Base-by-base conservation (phyloP, 1,140 invertebrate genomes). In the Calephelis nemesis region DNA sequence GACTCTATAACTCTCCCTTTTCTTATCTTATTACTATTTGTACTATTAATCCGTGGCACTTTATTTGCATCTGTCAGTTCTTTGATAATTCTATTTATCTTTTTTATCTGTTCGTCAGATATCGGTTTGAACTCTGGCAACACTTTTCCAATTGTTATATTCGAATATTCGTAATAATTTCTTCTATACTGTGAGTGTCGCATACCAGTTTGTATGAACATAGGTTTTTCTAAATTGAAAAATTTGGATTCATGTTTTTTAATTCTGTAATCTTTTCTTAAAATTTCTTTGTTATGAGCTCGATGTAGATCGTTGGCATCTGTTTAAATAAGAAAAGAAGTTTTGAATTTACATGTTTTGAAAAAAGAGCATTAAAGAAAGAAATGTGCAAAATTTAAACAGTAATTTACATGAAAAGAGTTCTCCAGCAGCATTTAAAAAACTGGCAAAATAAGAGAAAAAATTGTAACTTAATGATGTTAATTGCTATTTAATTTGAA, bases 261-360 rank as follows among this genome's bases (percentile, higher is more conserved):
- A 68, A 67, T 58, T 67, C 49, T 74, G 60, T 63, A 73, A 67
- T 73, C 73, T 45, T 68, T 68, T 75, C 74, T 72, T 73, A 77
- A 76, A 62, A 65, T 60, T 65, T 75, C 73, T 69, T 75, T 70
- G 72, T 77, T 74, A 67, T 68, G 85, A 88, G 87, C 87, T 87
- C 84, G 87, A 82, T 85, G 87, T 87, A 77, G 86, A 60, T 81
- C 86, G 83, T 80, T 86, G 86, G 84, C 87, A 90, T 91, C 88
- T 91, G 88, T 88, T 74, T 62, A 69, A 76, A 83, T 76, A 70
- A 79, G 84, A 82, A 85, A 86, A 82, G 68, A 72, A 63, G 76
- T 67, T 30, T 45, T 66, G 60, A 63, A 39, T 52, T 48, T 48
- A 30, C 48, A 39, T 40, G 45, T 62, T 62, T n/a, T 62, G 47